Evolutionary conservation across 2,888 invertebrate genomes (phyloP), one percentile per base, ranked within the genome.

Genomic region (Mimas tiliae): DNA sequence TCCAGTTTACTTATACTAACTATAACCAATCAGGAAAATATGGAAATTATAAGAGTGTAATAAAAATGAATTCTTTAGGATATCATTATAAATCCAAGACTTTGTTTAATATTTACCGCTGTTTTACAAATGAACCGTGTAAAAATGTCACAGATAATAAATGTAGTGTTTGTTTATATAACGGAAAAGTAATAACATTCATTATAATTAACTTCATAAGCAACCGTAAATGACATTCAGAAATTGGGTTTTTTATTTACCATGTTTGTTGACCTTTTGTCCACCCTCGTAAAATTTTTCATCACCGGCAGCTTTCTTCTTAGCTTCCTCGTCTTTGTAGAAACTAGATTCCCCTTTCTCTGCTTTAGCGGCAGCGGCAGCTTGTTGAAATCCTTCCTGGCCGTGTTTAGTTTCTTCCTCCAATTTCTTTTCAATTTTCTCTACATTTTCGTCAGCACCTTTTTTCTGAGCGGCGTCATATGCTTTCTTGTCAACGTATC

Each of bases 201-300:
- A 33, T 3, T 21, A 12, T 53, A 9, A 38, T 9, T 34, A 6
- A 16, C 16, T 8, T 9, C 16, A 16, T 7, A 0, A 16, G 55
- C 11, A 16, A 55, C 7, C 33, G 21, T 45, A 45, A 16, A 8
- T 62, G 19, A 34, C 62, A 63, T 69, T 71, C 70, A 74, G 68
- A 51, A 72, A 69, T n/a, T 71, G 71, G 69, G 55, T 65, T 65
- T 68, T 53, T 55, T 2, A 64, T 33, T 58, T 86, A 95, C 95
- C 95, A 73, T 94, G 90, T 78, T 95, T 94, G 73, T 94, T 94
- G 67, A 93, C 85, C 68, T 94, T 94, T 74, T 95, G 94, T 48
- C 89, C 94, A 48, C 95, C 95, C 78, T 94, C 91, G 72, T 95
- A 95, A 68, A 84, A 89, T 73, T 95, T 95, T 69, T 94, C 95